Conservation (phyloP, 1,140 invertebrate genomes). For the Riptortus pedestris region DNA sequence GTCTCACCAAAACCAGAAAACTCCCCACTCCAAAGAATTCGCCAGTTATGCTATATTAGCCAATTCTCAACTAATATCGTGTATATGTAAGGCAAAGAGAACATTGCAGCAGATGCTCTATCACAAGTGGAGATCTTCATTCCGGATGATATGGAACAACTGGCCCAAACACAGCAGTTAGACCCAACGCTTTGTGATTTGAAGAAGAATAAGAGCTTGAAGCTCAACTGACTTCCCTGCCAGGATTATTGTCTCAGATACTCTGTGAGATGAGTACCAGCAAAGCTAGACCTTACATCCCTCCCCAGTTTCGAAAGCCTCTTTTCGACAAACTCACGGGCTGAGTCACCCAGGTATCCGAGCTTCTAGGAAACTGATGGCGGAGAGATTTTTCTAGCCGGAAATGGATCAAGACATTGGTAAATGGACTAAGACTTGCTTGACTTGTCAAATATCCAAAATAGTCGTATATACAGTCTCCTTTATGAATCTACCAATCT, state of each 20-base stretch:
- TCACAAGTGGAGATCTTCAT: not conserved
- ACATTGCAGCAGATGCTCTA: not conserved
- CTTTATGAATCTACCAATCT: slow-evolving; percentile 28
- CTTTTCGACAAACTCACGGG: slow-evolving; percentile 4
- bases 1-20: not conserved
- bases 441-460: slow-evolving; percentile 27
- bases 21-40: not conserved
- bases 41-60: not conserved
- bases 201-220: too few relatives aligned
- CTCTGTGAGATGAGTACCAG: not conserved
- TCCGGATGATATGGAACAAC: too few relatives aligned
- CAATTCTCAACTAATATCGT: too few relatives aligned
- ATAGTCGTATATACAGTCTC: slow-evolving; percentile 8
- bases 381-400: slow-evolving; percentile 39
- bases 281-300: slow-evolving; percentile 11
- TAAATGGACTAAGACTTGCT: slow-evolving; percentile 22
- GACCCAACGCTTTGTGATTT: too few relatives aligned
- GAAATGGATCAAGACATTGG: slow-evolving; percentile 22
- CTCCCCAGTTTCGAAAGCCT: not conserved
- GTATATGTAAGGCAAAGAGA: not conserved
- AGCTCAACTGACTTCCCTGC: not conserved
- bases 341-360: slow-evolving; percentile 32
- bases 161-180: too few relatives aligned
- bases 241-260: not conserved
- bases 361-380: slow-evolving; percentile 33